These are phyloP conservation scores for Tortricodes alternella DNA, from an alignment of 2,888 invertebrate species.

Conservation along the genomic window DNA sequence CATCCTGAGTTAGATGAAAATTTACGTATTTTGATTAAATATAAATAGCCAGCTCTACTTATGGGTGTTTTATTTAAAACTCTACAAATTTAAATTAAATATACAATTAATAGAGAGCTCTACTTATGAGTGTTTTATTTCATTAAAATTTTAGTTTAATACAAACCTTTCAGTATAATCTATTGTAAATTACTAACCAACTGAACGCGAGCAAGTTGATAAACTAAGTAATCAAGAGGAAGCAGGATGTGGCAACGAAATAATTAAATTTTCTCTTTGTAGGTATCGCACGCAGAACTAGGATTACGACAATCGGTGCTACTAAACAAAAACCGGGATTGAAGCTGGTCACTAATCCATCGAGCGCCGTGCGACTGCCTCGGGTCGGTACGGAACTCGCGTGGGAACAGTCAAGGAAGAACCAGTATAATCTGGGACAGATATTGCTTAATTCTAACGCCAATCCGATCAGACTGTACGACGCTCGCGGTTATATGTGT, in stretches of 20 bases:
- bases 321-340: slow-evolving; percentile 41
- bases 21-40: too few species aligned
- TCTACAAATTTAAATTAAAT: slow-evolving; percentile 6
- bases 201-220: not conserved
- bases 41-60: too few species aligned
- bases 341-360: slow-evolving; percentile 43
- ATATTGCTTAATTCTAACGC: slow-evolving; percentile 58
- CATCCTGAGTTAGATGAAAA: too few species aligned
- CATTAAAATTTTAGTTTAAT: not conserved
- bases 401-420: slow-evolving; percentile 40
- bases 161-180: not conserved
- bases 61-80: too few species aligned
- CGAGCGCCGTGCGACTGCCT: slow-evolving; percentile 8
- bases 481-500: slow-evolving; percentile 53
- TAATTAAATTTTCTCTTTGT: slow-evolving; percentile 45
- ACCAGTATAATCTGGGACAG: slow-evolving; percentile 47
- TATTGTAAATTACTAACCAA: not conserved
- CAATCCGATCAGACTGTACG: slow-evolving; percentile 51
- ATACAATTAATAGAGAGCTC: too few species aligned
- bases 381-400: not conserved
- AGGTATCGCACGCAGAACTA: slow-evolving; percentile 43
- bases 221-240: not conserved
- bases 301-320: slow-evolving; percentile 41
- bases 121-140: not conserved
- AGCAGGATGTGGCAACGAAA: not conserved